Evolutionary conservation across 2,113 vertebrate species (phyloP).

Genomic region (Anolis carolinensis): DNA sequence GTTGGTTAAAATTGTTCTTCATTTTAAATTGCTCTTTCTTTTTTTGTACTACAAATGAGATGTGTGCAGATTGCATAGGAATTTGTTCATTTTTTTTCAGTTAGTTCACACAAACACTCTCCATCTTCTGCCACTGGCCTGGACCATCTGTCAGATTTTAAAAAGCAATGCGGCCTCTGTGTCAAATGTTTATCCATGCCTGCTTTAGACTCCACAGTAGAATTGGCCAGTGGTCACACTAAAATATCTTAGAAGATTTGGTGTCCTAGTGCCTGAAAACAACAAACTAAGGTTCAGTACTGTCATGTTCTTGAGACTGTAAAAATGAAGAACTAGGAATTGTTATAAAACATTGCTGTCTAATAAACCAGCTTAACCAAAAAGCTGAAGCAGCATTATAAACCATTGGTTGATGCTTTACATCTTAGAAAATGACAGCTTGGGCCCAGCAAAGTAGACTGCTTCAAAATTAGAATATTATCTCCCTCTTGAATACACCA

Average conservation of each 20-base stretch:
- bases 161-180: too few relatives aligned
- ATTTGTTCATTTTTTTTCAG: too few relatives aligned
- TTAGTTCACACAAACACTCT: too few relatives aligned
- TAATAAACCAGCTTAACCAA: neutral
- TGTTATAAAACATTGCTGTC: neutral
- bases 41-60: too few relatives aligned
- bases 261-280: neutral
- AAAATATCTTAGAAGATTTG: neutral
- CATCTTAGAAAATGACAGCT: neutral
- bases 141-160: too few relatives aligned
- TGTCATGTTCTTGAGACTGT: neutral
- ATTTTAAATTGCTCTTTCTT: too few relatives aligned
- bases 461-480: too few relatives aligned
- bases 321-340: neutral
- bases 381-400: neutral
- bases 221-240: neutral
- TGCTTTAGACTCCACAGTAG: neutral
- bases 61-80: too few relatives aligned
- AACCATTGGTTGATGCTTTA: neutral
- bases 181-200: too few relatives aligned
- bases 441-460: neutral
- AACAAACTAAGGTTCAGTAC: neutral
- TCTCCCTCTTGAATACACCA: neutral
- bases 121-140: too few relatives aligned
- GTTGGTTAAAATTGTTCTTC: too few relatives aligned